Evolutionary conservation across 2,797 vertebrate species (phyloP).

Genomic region (Gallirallus australis): DNA sequence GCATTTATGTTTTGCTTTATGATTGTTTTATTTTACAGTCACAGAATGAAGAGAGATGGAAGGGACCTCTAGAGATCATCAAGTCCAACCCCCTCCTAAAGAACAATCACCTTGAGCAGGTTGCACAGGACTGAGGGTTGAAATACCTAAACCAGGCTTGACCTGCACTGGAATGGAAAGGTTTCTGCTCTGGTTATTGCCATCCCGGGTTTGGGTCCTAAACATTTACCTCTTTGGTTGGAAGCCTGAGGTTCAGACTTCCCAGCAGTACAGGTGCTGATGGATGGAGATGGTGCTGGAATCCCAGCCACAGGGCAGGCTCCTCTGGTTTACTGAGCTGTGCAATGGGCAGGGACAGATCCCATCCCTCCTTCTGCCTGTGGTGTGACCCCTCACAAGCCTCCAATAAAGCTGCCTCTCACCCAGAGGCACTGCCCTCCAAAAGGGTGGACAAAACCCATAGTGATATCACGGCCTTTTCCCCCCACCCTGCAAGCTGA

Average conservation of each 20-base stretch:
- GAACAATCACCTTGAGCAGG: too few species aligned
- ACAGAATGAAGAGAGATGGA: too few species aligned
- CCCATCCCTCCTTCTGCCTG: background rate
- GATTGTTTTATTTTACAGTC: background rate
- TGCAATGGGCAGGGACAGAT: background rate
- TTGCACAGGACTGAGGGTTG: background rate
- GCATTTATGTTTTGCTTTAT: background rate
- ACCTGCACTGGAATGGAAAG: background rate
- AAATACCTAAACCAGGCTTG: background rate
- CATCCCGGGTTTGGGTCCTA: background rate
- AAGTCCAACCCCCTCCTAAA: too few species aligned
- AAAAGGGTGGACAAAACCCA: background rate
- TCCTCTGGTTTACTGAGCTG: background rate
- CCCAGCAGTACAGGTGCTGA: background rate
- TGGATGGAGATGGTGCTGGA: background rate
- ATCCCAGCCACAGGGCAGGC: fast-evolving
- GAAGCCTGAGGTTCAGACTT: background rate
- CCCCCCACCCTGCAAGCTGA: background rate
- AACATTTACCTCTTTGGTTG: background rate
- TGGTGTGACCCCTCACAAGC: fast-evolving
- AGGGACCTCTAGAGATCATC: too few species aligned
- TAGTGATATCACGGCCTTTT: background rate
- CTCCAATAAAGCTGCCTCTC: fast-evolving
- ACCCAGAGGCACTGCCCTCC: background rate
- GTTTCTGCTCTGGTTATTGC: background rate